Evolutionary conservation across 2,797 vertebrate genomes (phyloP), one percentile per base, ranked within the genome.

Genomic region (Enteromius fasciolatus): DNA sequence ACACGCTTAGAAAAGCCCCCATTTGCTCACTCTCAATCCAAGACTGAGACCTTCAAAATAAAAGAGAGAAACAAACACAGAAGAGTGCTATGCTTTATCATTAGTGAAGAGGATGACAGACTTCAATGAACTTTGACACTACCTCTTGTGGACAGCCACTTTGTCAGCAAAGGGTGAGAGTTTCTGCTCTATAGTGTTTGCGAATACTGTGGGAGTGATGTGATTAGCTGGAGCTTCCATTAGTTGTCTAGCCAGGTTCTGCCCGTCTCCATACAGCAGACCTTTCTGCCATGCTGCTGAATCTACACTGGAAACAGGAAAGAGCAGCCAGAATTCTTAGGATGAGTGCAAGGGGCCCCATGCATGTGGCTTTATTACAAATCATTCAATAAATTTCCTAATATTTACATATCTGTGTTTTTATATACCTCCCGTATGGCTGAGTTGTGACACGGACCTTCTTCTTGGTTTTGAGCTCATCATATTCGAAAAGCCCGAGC

Each of bases 151-250:
- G 44, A 97, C 87, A 10, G 91, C 93, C 33, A 98, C 95, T n/a
- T 89, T 93, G 83, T 91, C 90, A 48, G 90, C 89, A 39, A 95
- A 93, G 4, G 88, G 89, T 61, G 79, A 93, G 4, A 99, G 91
- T 83, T 95, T 95, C 90, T 97, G 94, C 87, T 97, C 95, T 74
- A 99, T 95, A 5, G 93, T 92, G 86, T 94, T 91, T 0, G 97
- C 97, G 86, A 99, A 99, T 79, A 90, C 93, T 52, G 94, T 94
- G 5, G 98, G 98, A 5, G 98, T 99, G 83, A 99, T 91, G 75
- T 96, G 90, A 86, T 99, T 99, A 88, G 97, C 97, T 46, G 98
- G 98, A 28, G 94, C 94, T 88, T 99, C 98, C 98, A 99, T 99
- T 72, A 99, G 90, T 8, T 94, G 92, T 18, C 98, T 94, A 31